phyloP scores from a whole-genome alignment of 2,113 vertebrate genomes.

The Hepsetus odoe region DNA sequence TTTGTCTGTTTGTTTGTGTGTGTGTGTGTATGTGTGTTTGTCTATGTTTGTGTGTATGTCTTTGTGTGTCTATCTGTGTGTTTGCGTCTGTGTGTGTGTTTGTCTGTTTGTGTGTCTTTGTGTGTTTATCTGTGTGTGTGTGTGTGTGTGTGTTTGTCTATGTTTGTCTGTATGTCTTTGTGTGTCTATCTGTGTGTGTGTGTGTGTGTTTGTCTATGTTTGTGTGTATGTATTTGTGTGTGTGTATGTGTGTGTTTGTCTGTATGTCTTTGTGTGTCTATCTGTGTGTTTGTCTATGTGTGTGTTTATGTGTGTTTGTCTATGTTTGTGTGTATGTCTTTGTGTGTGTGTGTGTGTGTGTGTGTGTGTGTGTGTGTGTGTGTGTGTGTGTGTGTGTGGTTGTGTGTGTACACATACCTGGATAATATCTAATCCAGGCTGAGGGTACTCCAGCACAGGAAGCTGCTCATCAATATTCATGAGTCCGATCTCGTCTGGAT shows the following conservation, averaged over 20 bases:
- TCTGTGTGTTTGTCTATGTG: conserved; percentile 28
- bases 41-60: too few relatives aligned
- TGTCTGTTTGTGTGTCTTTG: too few relatives aligned
- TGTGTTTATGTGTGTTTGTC: conserved; percentile 14
- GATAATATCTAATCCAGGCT: conserved; percentile 96
- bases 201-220: too few relatives aligned
- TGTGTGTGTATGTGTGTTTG: too few relatives aligned
- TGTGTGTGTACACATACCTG: conserved; percentile 78
- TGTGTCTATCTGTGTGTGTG: too few relatives aligned
- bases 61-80: too few relatives aligned
- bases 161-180: too few relatives aligned
- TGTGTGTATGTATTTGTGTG: too few relatives aligned
- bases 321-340: conserved; percentile 5
- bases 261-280: conserved; percentile 14
- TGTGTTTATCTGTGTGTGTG: too few relatives aligned
- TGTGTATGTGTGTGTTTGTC: conserved; percentile 17
- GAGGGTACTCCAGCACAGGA: conserved; percentile 95
- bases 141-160: too few relatives aligned
- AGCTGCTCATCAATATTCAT: conserved; percentile 99
- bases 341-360: conserved; percentile 18
- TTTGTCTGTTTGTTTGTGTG: too few relatives aligned
- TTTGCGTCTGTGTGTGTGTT: too few relatives aligned
- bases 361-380: conserved; percentile 24
- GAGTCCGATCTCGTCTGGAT: conserved; percentile 95
- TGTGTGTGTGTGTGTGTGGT: conserved; percentile 24